A percentile compares a stretch with the other conserved stretches of the same genome.
These are phyloP conservation scores for Lichenostomus cassidix DNA, from an alignment of 2,113 vertebrate species.

Conservation along the genomic window DNA sequence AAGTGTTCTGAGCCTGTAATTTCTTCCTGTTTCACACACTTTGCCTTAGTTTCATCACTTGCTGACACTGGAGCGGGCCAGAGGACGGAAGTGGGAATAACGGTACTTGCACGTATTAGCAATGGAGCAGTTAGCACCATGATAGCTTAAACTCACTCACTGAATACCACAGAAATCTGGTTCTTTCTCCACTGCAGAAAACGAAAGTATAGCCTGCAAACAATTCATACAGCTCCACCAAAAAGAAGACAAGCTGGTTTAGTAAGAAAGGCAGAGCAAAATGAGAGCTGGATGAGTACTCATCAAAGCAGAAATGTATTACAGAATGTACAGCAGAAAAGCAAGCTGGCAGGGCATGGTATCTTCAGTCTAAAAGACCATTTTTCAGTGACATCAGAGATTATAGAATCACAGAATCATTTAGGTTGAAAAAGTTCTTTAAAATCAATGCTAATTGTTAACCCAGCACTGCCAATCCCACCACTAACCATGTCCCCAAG, in stretches of 20 bases:
- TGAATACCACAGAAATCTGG: neutral
- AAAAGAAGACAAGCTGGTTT: neutral
- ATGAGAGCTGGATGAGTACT: neutral
- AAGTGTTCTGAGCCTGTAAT: neutral
- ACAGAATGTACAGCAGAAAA: neutral
- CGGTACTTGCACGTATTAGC: rapidly evolving
- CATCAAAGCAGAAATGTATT: neutral
- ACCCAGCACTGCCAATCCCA: neutral
- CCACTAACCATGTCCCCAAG: neutral
- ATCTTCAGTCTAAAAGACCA: rapidly evolving
- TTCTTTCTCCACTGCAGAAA: neutral
- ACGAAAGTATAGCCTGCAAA: neutral
- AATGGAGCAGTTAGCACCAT: neutral
- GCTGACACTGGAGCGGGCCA: neutral
- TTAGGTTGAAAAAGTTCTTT: neutral
- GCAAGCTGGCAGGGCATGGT: rapidly evolving
- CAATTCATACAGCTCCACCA: neutral
- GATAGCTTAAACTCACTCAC: neutral
- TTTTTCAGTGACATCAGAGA: neutral
- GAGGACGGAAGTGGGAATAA: neutral
- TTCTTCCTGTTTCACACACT: neutral
- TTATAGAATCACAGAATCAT: neutral
- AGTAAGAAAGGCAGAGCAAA: neutral
- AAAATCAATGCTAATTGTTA: neutral
- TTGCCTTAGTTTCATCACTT: neutral